phyloP scores from a whole-genome alignment of 2,113 vertebrate genomes.

The Hippopotamus amphibius region DNA sequence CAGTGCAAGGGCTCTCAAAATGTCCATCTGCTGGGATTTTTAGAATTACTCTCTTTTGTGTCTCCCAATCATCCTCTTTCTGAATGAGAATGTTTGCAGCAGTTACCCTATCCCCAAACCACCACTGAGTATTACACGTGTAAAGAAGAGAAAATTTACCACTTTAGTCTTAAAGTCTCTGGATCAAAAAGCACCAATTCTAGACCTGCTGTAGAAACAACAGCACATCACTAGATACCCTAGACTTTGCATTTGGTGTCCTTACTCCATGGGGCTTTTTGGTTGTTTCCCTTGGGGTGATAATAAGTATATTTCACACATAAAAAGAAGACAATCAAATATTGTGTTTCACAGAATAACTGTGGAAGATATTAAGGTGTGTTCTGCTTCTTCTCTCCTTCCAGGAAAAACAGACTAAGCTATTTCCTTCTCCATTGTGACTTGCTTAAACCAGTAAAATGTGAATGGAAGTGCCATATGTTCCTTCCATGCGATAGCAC shows the following conservation, averaged over 20 bases:
- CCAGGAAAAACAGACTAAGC: slow-evolving; percentile 42
- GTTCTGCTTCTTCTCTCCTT: not conserved
- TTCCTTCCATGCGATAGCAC: slow-evolving; percentile 16
- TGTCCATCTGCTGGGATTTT: not conserved
- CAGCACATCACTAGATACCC: not conserved
- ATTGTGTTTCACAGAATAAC: not conserved
- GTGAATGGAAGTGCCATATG: not conserved
- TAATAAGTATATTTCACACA: slow-evolving; percentile 3
- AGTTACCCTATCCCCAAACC: not conserved
- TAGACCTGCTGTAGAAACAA: not conserved
- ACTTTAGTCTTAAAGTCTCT: not conserved
- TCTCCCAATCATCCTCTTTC: not conserved
- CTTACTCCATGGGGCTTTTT: not conserved
- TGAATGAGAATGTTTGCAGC: not conserved
- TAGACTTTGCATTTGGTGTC: not conserved
- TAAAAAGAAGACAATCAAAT: not conserved
- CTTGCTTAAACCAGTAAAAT: slow-evolving; percentile 27
- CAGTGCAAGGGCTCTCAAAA: not conserved
- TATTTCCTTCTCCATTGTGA: not conserved
- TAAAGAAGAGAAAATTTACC: not conserved
- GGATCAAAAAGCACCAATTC: not conserved
- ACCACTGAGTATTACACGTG: not conserved
- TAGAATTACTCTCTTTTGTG: not conserved
- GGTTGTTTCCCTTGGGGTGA: not conserved
- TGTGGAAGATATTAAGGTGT: slow-evolving; percentile 5